Evolutionary conservation across 1,140 invertebrate species (phyloP).

Genomic region (Phymorhynchus buccinoides): DNA sequence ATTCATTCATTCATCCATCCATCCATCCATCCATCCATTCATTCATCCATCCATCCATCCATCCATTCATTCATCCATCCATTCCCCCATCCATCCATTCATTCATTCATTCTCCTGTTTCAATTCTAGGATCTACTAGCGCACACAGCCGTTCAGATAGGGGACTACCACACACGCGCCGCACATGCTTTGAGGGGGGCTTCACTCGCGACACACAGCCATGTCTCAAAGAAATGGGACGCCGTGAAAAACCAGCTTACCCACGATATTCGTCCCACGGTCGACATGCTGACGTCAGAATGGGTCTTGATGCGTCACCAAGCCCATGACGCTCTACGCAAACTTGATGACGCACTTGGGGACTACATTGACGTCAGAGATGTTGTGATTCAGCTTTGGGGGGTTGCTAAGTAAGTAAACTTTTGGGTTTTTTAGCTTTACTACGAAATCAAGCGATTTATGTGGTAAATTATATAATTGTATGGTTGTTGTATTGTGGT

Average conservation of each 20-base stretch:
- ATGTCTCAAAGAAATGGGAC: not conserved
- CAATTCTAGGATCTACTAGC: not conserved
- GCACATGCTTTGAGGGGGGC: not conserved
- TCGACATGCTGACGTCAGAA: not conserved
- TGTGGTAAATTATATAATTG: no score
- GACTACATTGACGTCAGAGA: not conserved
- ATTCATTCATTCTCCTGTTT: no score
- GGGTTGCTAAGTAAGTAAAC: no score
- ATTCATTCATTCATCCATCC: no score
- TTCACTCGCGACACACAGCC: not conserved
- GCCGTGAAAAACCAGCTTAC: not conserved
- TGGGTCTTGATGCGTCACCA: not conserved
- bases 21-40: no score
- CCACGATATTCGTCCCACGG: not conserved
- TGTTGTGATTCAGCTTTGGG: not conserved
- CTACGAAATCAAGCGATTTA: no score
- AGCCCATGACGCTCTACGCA: not conserved
- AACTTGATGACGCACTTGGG: not conserved
- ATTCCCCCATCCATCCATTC: no score
- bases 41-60: no score
- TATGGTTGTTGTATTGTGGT: no score
- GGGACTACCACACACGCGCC: not conserved
- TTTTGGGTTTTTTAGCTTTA: no score
- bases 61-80: no score
- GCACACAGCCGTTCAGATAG: not conserved